These are phyloP conservation scores for Sarcophaga rosellei DNA, from an alignment of 2,888 invertebrate genomes.

Conservation along the genomic window DNA sequence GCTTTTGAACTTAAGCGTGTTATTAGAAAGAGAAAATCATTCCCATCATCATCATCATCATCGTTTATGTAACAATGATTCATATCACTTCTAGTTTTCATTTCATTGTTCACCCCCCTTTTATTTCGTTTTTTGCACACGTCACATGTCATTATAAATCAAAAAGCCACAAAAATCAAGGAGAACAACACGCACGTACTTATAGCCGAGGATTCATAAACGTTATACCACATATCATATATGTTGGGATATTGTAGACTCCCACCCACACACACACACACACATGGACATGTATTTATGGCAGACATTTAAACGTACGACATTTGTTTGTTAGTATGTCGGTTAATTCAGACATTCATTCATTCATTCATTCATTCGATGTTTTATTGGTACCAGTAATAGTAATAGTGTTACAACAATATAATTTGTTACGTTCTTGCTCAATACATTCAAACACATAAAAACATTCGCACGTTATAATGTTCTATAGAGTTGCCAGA, in stretches of 20 bases:
- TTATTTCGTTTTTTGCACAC: conserved; percentile 12
- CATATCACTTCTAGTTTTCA: conserved; percentile 37
- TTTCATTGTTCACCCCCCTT: background rate
- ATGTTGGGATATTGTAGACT: background rate
- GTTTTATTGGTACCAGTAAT: background rate
- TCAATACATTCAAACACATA: too few relatives aligned
- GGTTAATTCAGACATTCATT: background rate
- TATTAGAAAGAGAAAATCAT: conserved; percentile 21
- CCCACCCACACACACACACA: background rate
- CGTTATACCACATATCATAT: background rate
- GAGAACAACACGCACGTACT: conserved; percentile 41
- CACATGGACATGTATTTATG: background rate
- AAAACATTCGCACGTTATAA: too few relatives aligned
- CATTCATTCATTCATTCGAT: conserved; percentile 3
- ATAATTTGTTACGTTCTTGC: too few relatives aligned
- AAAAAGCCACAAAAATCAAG: conserved; percentile 63
- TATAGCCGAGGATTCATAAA: background rate
- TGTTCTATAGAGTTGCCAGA: too few relatives aligned
- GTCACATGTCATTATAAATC: conserved; percentile 67
- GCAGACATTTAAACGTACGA: conserved; percentile 5
- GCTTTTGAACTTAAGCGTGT: too few relatives aligned
- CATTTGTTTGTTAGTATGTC: background rate
- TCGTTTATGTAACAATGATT: conserved; percentile 54
- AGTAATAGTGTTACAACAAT: too few relatives aligned
- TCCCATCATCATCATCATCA: background rate